Evolutionary conservation across 2,797 vertebrate species (phyloP).

Genomic region (Vireo griseus): DNA sequence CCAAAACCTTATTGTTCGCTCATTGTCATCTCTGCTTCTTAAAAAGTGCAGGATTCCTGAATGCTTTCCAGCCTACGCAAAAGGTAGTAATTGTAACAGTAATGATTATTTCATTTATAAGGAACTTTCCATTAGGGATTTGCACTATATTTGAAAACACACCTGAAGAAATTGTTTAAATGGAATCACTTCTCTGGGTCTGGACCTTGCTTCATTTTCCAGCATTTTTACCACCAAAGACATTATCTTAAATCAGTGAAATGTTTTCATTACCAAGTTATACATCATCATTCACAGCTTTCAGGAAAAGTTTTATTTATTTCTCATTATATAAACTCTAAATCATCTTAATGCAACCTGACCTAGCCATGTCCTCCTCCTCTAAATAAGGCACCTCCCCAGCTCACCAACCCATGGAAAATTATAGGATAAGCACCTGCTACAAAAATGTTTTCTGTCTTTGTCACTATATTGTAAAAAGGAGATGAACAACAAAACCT

Average conservation of each 20-base stretch:
- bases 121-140: neutral
- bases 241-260: neutral
- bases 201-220: neutral
- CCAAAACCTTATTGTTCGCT: constrained; percentile 19
- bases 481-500: constrained; percentile 12
- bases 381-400: constrained; percentile 16
- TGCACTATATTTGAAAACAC: neutral
- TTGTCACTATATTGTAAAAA: constrained; percentile 23
- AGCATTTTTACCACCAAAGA: neutral
- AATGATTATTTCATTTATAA: constrained; percentile 14
- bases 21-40: constrained; percentile 1
- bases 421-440: constrained; percentile 47
- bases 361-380: neutral
- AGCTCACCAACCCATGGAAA: constrained; percentile 9
- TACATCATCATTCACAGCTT: neutral
- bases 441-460: constrained; percentile 40
- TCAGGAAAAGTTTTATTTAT: constrained; percentile 14
- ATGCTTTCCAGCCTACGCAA: neutral
- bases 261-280: neutral
- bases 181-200: neutral
- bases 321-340: constrained; percentile 29
- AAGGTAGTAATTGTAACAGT: neutral
- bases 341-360: constrained; percentile 23
- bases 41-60: neutral
- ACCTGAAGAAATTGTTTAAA: neutral